These are phyloP conservation scores for Oncorhynchus kisutch DNA, from an alignment of 2,113 vertebrate genomes.

Conservation along the genomic window DNA sequence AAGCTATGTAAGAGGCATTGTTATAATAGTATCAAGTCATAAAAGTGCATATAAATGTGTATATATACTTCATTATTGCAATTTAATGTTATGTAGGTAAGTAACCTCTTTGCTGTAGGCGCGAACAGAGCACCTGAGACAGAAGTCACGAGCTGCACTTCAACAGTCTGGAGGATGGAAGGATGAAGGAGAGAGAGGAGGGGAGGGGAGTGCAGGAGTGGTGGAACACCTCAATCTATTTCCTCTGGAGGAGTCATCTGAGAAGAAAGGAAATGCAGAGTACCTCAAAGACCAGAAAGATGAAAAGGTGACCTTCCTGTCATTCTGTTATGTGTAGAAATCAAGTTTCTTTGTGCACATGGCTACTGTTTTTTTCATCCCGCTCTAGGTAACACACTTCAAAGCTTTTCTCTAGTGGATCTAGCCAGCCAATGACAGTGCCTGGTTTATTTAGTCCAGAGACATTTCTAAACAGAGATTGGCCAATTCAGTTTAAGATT, in stretches of 20 bases:
- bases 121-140: constrained; percentile 82
- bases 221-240: constrained; percentile 82
- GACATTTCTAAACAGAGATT: too few species aligned
- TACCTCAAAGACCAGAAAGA: constrained; percentile 84
- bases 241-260: constrained; percentile 74
- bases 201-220: constrained; percentile 15
- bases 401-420: too few species aligned
- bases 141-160: constrained; percentile 69
- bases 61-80: too few species aligned
- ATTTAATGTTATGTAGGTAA: neutral
- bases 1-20: too few species aligned
- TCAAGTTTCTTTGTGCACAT: neutral
- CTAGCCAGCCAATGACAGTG: too few species aligned
- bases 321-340: neutral
- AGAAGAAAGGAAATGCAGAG: constrained; percentile 78
- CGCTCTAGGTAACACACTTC: too few species aligned
- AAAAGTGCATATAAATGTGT: too few species aligned
- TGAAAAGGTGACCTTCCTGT: constrained; percentile 73
- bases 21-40: too few species aligned
- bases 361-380: neutral
- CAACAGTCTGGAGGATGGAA: constrained; percentile 10
- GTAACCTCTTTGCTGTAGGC: constrained; percentile 67
- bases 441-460: too few species aligned
- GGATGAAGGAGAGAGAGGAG: neutral
- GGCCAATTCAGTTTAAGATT: too few species aligned